phyloP scores from a whole-genome alignment of 2,888 invertebrate species.

The Lithophane ornitopus region DNA sequence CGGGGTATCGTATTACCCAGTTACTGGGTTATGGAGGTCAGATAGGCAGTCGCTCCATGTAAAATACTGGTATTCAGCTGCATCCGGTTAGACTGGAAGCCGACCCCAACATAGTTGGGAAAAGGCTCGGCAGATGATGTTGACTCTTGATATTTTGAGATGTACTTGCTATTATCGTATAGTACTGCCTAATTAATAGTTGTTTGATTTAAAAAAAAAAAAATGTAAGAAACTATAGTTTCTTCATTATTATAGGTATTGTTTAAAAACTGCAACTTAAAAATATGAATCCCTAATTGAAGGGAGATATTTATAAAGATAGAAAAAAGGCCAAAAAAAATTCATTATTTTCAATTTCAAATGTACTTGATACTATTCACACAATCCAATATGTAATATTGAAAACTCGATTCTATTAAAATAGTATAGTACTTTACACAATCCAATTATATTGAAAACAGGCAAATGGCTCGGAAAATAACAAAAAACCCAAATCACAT shows the following conservation, averaged over 20 bases:
- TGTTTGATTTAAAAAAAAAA: too few species aligned
- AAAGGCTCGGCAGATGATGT: too few species aligned
- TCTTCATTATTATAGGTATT: too few species aligned
- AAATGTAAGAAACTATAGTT: not conserved
- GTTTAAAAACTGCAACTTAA: not conserved
- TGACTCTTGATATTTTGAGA: not conserved
- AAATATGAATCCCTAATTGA: not conserved
- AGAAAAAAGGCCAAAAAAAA: not conserved
- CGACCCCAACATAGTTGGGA: too few species aligned
- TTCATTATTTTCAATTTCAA: slow-evolving; percentile 4
- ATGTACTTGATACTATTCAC: not conserved
- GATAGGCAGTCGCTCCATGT: too few species aligned
- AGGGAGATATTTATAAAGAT: not conserved
- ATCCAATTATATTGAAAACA: slow-evolving; percentile 40
- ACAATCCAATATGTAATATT: slow-evolving; percentile 29
- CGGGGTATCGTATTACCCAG: too few species aligned
- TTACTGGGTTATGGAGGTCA: too few species aligned
- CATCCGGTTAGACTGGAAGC: too few species aligned
- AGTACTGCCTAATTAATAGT: too few species aligned
- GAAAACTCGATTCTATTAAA: not conserved
- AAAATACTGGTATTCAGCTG: too few species aligned
- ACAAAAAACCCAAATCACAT: slow-evolving; percentile 6
- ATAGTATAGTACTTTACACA: not conserved
- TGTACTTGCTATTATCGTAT: not conserved
- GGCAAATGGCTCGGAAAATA: not conserved